Evolutionary conservation across 2,888 invertebrate genomes (phyloP), one percentile per base, ranked within the genome.

Genomic region (Timandra comae): DNA sequence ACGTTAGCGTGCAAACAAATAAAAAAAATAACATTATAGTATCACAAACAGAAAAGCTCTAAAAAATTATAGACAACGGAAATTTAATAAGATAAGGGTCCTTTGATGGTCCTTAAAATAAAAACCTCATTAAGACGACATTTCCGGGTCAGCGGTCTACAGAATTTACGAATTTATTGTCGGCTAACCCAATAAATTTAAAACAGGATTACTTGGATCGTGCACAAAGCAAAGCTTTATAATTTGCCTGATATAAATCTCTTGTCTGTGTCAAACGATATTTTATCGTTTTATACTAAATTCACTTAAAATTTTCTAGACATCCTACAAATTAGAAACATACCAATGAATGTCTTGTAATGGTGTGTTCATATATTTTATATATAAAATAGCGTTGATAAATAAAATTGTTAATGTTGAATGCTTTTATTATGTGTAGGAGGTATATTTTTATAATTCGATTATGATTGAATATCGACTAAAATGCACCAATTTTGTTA

Each of bases 121-220:
- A 69, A 68, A 68, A 63, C 64, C 68, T 75, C 68, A 70, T 70
- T 67, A 73, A 69, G 57, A 62, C 69, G 63, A 57, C 65, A 61
- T 74, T 78, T 78, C 79, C 78, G 78, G 78, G 75, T 81, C 73
- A 74, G 65, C 58, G 65, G 67, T 63, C 66, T 68, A 71, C 67
- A 68, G 71, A 78, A 78, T 75, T 73, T 64, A 77, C 79, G 69
- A 79, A 85, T 85, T 82, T 82, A 84, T 77, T 66, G 78, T 71
- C 61, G 68, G 69, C 63, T 71, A 66, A 72, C 75, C 76, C 78
- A 82, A 82, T 85, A 85, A 84, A 85, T 85, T 84, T 74, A 62
- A 72, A 78, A 73, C 72, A 62, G 82, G 82, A 82, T 85, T 82
- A 84, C 73, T 65, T 64, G 69, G 73, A 67, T 64, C 70, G 65